Percentiles rank a stretch among this genome's conserved stretches.
These are phyloP conservation scores for Cichlasoma orientale DNA, from an alignment of 2,797 vertebrate genomes.

Conservation along the genomic window DNA sequence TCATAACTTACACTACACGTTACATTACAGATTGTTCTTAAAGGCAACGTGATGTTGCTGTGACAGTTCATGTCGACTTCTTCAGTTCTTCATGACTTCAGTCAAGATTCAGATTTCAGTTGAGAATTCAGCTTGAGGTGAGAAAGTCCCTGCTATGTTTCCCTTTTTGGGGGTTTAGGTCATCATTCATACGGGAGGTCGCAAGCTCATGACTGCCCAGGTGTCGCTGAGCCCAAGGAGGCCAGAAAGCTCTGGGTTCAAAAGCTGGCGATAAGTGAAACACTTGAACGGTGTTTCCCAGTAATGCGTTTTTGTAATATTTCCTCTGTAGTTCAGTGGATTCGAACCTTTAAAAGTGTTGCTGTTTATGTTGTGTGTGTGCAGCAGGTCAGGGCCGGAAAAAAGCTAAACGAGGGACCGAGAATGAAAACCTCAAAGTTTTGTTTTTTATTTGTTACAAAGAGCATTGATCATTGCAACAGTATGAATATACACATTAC, in stretches of 20 bases:
- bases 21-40: not conserved
- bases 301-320: not conserved
- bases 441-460: not conserved
- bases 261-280: not conserved
- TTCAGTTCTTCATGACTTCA: not conserved
- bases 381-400: not conserved
- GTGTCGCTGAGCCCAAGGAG: accelerated
- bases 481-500: not conserved
- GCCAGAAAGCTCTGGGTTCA: not conserved
- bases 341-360: not conserved
- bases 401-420: too few species aligned
- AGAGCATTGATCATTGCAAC: not conserved
- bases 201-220: not conserved
- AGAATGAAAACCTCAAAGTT: too few species aligned
- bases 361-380: not conserved
- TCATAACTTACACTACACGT: not conserved
- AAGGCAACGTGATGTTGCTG: not conserved
- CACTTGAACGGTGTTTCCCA: not conserved
- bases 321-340: not conserved
- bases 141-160: too few species aligned
- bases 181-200: not conserved
- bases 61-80: not conserved
- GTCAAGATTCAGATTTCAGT: too few species aligned
- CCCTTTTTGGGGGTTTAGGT: not conserved
- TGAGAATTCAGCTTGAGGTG: too few species aligned